Evolutionary conservation across 2,888 invertebrate species (phyloP).

Genomic region (Stramonita haemastoma): DNA sequence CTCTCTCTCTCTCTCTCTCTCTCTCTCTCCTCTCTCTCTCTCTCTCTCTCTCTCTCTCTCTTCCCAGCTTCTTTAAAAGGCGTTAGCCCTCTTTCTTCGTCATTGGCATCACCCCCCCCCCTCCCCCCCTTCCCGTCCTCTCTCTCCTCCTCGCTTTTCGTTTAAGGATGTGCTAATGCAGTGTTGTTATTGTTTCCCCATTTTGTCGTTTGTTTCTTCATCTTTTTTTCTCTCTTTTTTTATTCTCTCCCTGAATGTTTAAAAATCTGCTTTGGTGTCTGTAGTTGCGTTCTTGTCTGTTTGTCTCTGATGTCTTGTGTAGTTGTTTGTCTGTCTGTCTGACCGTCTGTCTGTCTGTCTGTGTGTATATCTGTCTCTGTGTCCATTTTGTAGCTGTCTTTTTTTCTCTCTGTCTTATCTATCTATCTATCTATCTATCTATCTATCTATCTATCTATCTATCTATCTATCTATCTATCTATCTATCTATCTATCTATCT

Average conservation of each 20-base stretch:
- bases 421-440: too few relatives aligned
- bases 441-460: too few relatives aligned
- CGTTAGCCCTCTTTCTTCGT: background rate
- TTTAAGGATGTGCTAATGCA: background rate
- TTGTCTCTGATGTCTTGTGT: too few relatives aligned
- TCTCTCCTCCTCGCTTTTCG: background rate
- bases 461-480: too few relatives aligned
- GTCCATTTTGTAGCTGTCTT: background rate
- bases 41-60: background rate
- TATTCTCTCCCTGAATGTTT: background rate
- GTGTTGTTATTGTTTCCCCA: background rate
- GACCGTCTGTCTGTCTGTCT: too few relatives aligned
- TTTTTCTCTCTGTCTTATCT: background rate
- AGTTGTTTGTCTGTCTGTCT: too few relatives aligned
- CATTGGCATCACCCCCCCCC: background rate
- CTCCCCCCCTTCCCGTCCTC: background rate
- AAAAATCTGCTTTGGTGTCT: background rate
- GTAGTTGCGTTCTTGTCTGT: too few relatives aligned
- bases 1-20: too few relatives aligned
- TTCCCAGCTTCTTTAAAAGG: too few relatives aligned
- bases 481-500: background rate
- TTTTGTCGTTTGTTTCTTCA: background rate
- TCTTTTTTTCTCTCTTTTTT: too few relatives aligned
- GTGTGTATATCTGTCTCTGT: too few relatives aligned
- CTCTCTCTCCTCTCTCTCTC: background rate